Percentiles rank a stretch among this genome's conserved stretches.
Evolutionary conservation across 2,113 vertebrate species (phyloP).

Genomic region (Bambusicola thoracicus): DNA sequence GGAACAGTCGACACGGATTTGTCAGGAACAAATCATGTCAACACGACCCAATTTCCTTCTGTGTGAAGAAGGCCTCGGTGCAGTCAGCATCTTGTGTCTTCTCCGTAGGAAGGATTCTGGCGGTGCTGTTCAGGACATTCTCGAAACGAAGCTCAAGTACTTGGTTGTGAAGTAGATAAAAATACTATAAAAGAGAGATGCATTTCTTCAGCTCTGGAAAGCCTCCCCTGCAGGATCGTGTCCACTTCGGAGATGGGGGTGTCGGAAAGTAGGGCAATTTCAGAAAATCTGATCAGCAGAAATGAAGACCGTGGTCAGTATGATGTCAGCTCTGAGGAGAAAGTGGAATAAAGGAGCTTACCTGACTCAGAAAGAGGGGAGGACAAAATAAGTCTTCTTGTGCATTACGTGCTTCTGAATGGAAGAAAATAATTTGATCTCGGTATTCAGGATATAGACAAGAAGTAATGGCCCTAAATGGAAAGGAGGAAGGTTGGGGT

Average conservation of each 20-base stretch:
- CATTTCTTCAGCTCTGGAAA: neutral
- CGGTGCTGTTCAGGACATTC: neutral
- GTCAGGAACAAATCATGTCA: slow-evolving; percentile 56
- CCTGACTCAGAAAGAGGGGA: neutral
- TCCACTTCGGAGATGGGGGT: neutral
- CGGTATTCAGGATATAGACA: neutral
- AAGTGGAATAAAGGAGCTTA: neutral
- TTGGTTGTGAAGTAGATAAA: neutral
- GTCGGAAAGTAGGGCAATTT: neutral
- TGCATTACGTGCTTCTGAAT: neutral
- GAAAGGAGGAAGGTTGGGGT: neutral
- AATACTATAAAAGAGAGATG: neutral
- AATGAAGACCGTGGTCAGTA: neutral
- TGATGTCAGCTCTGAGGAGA: neutral
- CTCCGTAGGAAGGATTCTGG: neutral
- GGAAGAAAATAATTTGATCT: neutral
- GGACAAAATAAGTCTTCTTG: neutral
- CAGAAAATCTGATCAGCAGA: neutral
- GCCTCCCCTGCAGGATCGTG: neutral
- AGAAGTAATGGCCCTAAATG: neutral
- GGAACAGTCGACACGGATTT: slow-evolving; percentile 49
- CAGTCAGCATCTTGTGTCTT: neutral
- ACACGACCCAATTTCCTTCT: slow-evolving; percentile 48
- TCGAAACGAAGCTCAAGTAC: neutral
- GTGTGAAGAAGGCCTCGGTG: slow-evolving; percentile 19